Conservation (phyloP, 2,888 invertebrate species). For the Drosophila mimica region DNA sequence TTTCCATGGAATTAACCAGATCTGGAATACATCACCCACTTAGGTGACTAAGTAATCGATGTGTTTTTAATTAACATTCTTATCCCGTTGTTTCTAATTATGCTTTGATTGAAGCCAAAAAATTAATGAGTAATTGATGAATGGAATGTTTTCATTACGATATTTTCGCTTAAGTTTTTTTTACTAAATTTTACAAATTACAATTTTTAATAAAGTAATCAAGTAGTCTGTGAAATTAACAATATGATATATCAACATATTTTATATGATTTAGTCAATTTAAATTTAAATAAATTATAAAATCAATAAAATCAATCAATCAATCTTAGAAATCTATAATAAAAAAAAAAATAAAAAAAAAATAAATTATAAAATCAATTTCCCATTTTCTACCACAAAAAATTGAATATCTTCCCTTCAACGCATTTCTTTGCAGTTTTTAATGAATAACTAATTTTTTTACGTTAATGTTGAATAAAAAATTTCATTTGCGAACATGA, state of each 20-base stretch:
- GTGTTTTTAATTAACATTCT: not conserved
- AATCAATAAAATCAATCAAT: too few species aligned
- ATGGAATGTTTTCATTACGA: not conserved
- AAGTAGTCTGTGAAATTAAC: not conserved
- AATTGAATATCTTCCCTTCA: not conserved
- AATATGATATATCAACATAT: not conserved
- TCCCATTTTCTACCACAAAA: rapidly evolving
- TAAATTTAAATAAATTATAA: not conserved
- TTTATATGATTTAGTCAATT: not conserved
- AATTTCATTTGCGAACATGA: not conserved
- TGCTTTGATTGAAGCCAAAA: not conserved
- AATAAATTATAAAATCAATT: not conserved
- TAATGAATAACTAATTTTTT: not conserved
- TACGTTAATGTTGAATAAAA: not conserved
- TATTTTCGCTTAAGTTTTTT: not conserved
- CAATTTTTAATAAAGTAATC: too few species aligned
- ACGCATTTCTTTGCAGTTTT: too few species aligned
- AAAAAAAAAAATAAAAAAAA: too few species aligned
- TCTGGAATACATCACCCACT: not conserved
- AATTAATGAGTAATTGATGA: too few species aligned
- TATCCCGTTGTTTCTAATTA: not conserved
- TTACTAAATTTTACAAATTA: not conserved
- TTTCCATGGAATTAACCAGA: conserved; percentile 34
- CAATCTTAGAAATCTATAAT: too few species aligned
- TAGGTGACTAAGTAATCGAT: conserved; percentile 4